Percentiles rank a stretch among this genome's conserved stretches.
Conservation (phyloP, 2,888 invertebrate species). For the Ornithoptera alexandrae region DNA sequence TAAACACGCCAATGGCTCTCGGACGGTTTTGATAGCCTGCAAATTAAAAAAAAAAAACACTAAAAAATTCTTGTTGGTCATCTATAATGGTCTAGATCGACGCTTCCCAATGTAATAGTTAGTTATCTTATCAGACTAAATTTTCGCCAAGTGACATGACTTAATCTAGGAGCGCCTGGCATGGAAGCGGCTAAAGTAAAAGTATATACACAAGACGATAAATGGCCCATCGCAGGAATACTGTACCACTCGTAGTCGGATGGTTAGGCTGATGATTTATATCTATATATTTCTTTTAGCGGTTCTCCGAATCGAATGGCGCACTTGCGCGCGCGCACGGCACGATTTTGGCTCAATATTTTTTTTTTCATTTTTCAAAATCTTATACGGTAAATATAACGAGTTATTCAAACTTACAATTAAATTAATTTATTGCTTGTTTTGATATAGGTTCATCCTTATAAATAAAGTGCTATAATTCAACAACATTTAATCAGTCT, state of each 20-base stretch:
- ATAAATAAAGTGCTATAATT: slow-evolving; percentile 15
- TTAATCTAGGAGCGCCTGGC: slow-evolving; percentile 3
- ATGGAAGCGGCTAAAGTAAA: neutral
- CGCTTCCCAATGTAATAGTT: slow-evolving; percentile 9
- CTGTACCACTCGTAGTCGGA: neutral
- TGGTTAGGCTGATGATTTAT: slow-evolving; percentile 4
- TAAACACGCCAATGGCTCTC: slow-evolving; percentile 24
- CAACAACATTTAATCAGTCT: slow-evolving; percentile 27
- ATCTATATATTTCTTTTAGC: neutral
- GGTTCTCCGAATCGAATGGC: slow-evolving; percentile 8
- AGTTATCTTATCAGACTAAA: slow-evolving; percentile 1
- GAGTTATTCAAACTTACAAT: slow-evolving; percentile 19
- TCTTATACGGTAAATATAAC: slow-evolving; percentile 19
- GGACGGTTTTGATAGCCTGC: neutral
- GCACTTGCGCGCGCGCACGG: slow-evolving; percentile 4
- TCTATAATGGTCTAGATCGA: slow-evolving; percentile 3
- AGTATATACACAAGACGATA: neutral
- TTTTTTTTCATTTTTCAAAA: neutral
- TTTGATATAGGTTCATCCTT: slow-evolving; percentile 18
- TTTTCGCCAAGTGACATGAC: neutral
- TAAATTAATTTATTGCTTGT: slow-evolving; percentile 26
- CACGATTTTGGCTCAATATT: slow-evolving; percentile 29
- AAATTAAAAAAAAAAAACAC: slow-evolving; percentile 15
- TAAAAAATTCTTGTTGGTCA: slow-evolving; percentile 17
- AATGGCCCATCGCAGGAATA: neutral